Percentiles rank a stretch among this genome's conserved stretches.
These are phyloP conservation scores for Carapus acus DNA, from an alignment of 2,797 vertebrate genomes.

Conservation along the genomic window DNA sequence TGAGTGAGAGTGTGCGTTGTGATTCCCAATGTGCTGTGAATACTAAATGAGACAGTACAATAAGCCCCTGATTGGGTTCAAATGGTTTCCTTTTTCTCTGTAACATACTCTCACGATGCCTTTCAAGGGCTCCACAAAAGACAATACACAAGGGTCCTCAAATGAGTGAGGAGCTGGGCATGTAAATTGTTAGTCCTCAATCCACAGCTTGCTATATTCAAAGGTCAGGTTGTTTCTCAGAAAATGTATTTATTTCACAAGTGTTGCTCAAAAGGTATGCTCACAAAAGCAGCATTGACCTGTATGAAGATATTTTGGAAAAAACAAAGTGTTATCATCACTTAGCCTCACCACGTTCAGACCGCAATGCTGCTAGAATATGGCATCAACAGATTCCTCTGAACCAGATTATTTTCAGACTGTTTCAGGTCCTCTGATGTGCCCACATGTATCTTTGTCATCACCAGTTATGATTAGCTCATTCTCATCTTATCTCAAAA, in stretches of 20 bases:
- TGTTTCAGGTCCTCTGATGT: no score
- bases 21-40: constrained; percentile 45
- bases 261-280: constrained; percentile 2
- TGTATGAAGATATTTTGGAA: neutral
- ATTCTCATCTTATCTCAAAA: constrained; percentile 15
- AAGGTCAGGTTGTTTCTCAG: constrained; percentile 11
- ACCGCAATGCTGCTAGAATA: no score
- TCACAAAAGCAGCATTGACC: neutral
- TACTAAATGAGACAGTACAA: constrained; percentile 41
- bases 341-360: no score
- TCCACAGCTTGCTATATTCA: constrained; percentile 7
- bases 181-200: constrained; percentile 2
- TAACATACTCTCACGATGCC: constrained; percentile 6
- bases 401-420: no score
- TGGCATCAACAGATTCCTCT: no score
- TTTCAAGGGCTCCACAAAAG: constrained; percentile 7
- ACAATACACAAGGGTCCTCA: neutral
- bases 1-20: constrained; percentile 34
- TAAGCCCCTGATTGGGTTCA: constrained; percentile 19
- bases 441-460: no score
- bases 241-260: constrained; percentile 9
- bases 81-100: constrained; percentile 11
- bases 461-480: neutral
- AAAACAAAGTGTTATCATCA: no score
- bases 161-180: neutral